These are phyloP conservation scores for Pelobates fuscus DNA, from an alignment of 2,113 vertebrate genomes.

Conservation along the genomic window DNA sequence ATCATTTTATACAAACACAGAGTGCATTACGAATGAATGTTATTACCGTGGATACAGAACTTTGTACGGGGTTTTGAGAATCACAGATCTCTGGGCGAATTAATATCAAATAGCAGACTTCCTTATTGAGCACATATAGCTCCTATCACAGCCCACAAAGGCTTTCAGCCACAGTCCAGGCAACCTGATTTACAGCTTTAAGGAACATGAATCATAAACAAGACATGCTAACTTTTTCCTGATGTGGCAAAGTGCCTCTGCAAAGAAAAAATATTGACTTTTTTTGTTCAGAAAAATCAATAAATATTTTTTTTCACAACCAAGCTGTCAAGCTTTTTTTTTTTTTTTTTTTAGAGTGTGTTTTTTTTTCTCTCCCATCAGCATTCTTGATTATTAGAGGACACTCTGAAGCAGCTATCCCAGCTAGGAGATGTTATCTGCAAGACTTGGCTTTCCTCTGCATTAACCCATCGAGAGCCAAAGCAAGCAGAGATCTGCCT, in stretches of 20 bases:
- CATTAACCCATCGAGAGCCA: not conserved
- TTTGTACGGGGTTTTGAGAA: too few species aligned
- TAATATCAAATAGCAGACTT: not conserved
- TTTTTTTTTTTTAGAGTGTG: slow-evolving; percentile 19
- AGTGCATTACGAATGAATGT: too few species aligned
- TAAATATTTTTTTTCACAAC: slow-evolving; percentile 51
- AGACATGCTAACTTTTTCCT: slow-evolving; percentile 54
- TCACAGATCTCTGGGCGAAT: too few species aligned
- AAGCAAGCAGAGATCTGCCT: not conserved
- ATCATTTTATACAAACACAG: too few species aligned
- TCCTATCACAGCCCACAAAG: not conserved
- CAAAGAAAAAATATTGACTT: slow-evolving; percentile 62
- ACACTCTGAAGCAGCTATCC: not conserved
- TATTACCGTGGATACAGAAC: too few species aligned
- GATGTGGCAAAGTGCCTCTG: slow-evolving; percentile 55
- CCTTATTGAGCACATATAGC: not conserved
- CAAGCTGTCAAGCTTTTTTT: slow-evolving; percentile 48
- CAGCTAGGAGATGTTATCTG: not conserved
- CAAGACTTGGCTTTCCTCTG: not conserved
- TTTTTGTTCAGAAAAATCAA: slow-evolving; percentile 34
- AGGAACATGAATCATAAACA: slow-evolving; percentile 44
- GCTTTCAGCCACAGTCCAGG: not conserved
- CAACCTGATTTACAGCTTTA: slow-evolving; percentile 28
- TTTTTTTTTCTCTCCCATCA: slow-evolving; percentile 49
- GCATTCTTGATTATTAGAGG: slow-evolving; percentile 39